Percentiles rank a stretch among this genome's conserved stretches.
Evolutionary conservation across 2,113 vertebrate species (phyloP).

Genomic region (Oenanthe melanoleuca): DNA sequence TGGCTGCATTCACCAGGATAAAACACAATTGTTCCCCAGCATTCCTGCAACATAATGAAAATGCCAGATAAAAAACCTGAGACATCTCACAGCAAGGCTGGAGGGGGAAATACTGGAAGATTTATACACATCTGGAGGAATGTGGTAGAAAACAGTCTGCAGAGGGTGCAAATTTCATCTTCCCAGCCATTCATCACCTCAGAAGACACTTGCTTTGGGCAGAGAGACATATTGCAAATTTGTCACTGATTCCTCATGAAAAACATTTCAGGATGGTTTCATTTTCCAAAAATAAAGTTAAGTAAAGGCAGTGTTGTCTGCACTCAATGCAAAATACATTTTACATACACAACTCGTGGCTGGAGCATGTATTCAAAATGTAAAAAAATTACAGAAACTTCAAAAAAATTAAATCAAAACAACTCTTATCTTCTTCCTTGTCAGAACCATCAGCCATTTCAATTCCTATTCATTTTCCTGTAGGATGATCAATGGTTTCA

Average conservation of each 20-base stretch:
- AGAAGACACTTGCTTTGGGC: constrained; percentile 56
- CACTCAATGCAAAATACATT: background rate
- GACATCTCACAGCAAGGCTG: constrained; percentile 22
- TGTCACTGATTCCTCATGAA: constrained; percentile 19
- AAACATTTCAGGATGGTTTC: background rate
- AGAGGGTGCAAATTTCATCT: constrained; percentile 58
- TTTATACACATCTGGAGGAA: constrained; percentile 10
- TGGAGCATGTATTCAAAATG: background rate
- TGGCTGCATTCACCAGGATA: background rate
- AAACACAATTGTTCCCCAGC: background rate
- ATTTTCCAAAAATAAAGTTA: constrained; percentile 12
- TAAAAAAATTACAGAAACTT: background rate
- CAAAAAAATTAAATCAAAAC: background rate
- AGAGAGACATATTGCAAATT: constrained; percentile 34
- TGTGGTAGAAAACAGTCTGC: background rate
- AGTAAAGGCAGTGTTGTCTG: background rate
- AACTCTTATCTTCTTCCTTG: background rate
- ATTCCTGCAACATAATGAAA: constrained; percentile 11
- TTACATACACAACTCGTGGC: background rate
- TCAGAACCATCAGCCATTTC: background rate
- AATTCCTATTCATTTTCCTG: background rate
- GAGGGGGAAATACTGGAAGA: background rate
- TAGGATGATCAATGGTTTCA: background rate
- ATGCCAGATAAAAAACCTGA: background rate
- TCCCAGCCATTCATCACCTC: constrained; percentile 59